These are phyloP conservation scores for Cyprinus carpio DNA, from an alignment of 2,113 vertebrate species.

Conservation along the genomic window DNA sequence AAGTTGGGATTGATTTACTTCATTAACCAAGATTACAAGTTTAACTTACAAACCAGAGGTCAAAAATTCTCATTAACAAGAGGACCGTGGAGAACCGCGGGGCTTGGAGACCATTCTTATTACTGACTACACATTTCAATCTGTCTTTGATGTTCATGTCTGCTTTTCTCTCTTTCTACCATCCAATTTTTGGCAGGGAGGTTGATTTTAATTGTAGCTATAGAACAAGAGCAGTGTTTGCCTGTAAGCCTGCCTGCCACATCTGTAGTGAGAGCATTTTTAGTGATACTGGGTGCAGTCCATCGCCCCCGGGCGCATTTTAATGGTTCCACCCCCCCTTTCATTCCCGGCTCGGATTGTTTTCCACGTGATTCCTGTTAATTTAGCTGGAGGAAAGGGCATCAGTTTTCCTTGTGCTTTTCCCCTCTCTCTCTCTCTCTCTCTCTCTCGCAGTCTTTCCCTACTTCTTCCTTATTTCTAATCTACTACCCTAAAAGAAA, in stretches of 20 bases:
- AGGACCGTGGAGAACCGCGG: constrained; percentile 90
- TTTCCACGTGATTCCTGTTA: constrained; percentile 99
- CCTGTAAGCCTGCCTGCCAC: constrained; percentile 94
- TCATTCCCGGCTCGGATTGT: constrained; percentile 99
- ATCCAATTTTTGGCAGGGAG: constrained; percentile 97
- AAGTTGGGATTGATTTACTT: constrained; percentile 99
- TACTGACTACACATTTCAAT: constrained; percentile 99
- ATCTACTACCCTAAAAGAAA: constrained; percentile 63
- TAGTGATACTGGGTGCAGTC: constrained; percentile 98
- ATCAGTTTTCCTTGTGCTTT: constrained; percentile 81
- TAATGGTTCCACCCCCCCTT: constrained; percentile 91
- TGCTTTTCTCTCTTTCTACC: constrained; percentile 75
- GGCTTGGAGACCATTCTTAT: constrained; percentile 98
- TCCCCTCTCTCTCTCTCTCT: constrained; percentile 64
- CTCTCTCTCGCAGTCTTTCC: constrained; percentile 66
- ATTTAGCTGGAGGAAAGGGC: constrained; percentile 99
- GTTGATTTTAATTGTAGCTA: constrained; percentile 99
- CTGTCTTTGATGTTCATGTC: constrained; percentile 99
- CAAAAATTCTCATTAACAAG: constrained; percentile 99
- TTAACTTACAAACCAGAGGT: constrained; percentile 99
- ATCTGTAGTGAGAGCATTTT: constrained; percentile 90
- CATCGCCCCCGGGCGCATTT: constrained; percentile 95
- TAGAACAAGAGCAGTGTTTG: constrained; percentile 92
- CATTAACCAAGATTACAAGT: constrained; percentile 99
- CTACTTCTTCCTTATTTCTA: constrained; percentile 58